Percentiles rank a stretch among this genome's conserved stretches.
Conservation (phyloP, 2,888 invertebrate genomes). For the Lasioglossum pauxillum region DNA sequence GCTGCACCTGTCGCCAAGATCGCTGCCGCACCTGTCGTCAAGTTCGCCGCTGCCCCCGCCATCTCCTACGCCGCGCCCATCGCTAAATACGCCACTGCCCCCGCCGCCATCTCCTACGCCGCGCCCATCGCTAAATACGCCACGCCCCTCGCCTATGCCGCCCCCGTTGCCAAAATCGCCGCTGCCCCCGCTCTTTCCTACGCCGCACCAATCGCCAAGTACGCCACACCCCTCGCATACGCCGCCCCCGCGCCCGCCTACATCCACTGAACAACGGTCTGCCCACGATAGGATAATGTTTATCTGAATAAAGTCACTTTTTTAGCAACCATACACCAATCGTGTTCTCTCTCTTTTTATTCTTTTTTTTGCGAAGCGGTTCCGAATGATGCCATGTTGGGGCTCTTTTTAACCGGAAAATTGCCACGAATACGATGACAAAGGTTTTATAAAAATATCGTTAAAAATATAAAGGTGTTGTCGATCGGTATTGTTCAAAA, state of each 20-base stretch:
- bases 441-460: no score
- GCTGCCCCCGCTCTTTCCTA: constrained; percentile 68
- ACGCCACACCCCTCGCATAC: constrained; percentile 59
- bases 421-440: no score
- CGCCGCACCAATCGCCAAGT: constrained; percentile 63
- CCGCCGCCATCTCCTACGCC: constrained; percentile 54
- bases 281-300: constrained; percentile 61
- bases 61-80: constrained; percentile 79
- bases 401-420: no score
- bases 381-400: no score
- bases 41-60: constrained; percentile 47
- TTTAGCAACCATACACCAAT: constrained; percentile 59
- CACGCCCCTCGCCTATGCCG: constrained; percentile 57
- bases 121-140: neutral
- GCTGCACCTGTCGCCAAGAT: constrained; percentile 47
- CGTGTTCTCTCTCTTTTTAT: neutral
- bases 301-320: constrained; percentile 62
- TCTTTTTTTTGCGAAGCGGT: no score
- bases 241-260: constrained; percentile 75
- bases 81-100: constrained; percentile 62
- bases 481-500: no score
- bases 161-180: constrained; percentile 62
- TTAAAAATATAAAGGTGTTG: no score
- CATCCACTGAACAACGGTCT: constrained; percentile 76
- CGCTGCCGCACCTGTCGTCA: constrained; percentile 42